Evolutionary conservation across 2,888 invertebrate genomes (phyloP), one percentile per base, ranked within the genome.

Genomic region (Lasiommata megera): DNA sequence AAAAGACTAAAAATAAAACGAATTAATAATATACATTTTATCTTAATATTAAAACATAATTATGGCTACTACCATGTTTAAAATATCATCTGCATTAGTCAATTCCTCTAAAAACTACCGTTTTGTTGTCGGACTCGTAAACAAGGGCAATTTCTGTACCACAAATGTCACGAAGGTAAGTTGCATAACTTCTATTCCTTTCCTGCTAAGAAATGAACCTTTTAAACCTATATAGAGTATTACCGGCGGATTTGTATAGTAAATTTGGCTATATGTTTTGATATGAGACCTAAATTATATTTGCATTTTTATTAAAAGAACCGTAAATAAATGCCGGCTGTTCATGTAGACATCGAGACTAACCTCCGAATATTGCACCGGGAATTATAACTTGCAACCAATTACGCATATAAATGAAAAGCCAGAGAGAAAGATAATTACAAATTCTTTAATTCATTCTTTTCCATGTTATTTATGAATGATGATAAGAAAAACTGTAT

Each of bases 151-250:
- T 65, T 77, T 89, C 61, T 80, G 82, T 2, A 88, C 89, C 23
- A 80, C 87, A 68, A 78, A 77, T 77, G 82, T 80, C 70, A 69
- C 67, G 59, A 73, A 80, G 81, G 90, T 90, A 86, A 88, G 89
- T 89, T 90, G 88, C 88, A 87, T 89, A 89, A 89, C 74, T 44
- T 46, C 9, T 28, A 12, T 14, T 44, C 8, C 11, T 17, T 41
- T 41, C n/a, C n/a, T 0, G 38, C 16, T 14, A n/a, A 18, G 6
- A 41, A 40, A 16, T 18, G 6, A 18, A 18, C 18, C 41, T 6
- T 18, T 3, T 23, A 23, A 23, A 23, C 5, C 3, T 23, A 3
- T 2, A 5, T 23, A 23, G 3, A 23, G 23, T 23, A 3, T 5
- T 5, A 23, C 5, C 2, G 23, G 23, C 23, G 23, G 23, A 3